Percentiles rank a stretch among this genome's conserved stretches.
phyloP scores from a whole-genome alignment of 1,140 invertebrate genomes.

The Teleogryllus occipitalis region DNA sequence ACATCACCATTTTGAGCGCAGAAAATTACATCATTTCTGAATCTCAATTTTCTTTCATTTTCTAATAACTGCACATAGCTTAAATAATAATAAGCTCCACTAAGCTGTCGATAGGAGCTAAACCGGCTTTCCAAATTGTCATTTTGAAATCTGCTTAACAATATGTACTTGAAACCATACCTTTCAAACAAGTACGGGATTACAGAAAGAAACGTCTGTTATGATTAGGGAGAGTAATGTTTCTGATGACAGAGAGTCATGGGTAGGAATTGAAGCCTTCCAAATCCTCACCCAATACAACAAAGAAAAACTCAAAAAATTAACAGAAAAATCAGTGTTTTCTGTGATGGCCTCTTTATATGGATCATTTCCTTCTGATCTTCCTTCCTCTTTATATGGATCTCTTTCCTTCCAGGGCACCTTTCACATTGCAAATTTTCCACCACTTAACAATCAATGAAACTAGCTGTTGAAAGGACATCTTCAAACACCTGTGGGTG shows the following conservation, averaged over 20 bases:
- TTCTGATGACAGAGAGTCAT: background rate
- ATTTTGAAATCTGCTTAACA: conserved; percentile 2
- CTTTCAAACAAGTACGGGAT: background rate
- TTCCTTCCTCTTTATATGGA: too few relatives aligned
- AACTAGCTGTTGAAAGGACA: background rate
- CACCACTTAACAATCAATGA: background rate
- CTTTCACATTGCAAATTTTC: background rate
- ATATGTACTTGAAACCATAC: background rate
- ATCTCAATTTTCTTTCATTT: too few relatives aligned
- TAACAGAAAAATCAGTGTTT: background rate
- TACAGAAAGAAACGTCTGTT: background rate
- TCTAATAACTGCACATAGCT: background rate
- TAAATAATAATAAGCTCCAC: background rate
- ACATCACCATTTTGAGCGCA: background rate
- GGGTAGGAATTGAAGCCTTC: background rate
- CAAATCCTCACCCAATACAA: background rate
- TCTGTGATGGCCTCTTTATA: background rate
- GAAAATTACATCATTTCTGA: background rate
- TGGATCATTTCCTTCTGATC: background rate
- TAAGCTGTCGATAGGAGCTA: background rate
- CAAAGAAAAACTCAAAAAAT: too few relatives aligned
- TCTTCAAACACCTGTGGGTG: background rate
- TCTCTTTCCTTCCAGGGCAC: background rate
- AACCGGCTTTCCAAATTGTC: background rate
- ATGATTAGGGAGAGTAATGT: background rate